A percentile compares a stretch with the other conserved stretches of the same genome.
Conservation (phyloP, 2,113 vertebrate species). For the Barnardius zonarius region DNA sequence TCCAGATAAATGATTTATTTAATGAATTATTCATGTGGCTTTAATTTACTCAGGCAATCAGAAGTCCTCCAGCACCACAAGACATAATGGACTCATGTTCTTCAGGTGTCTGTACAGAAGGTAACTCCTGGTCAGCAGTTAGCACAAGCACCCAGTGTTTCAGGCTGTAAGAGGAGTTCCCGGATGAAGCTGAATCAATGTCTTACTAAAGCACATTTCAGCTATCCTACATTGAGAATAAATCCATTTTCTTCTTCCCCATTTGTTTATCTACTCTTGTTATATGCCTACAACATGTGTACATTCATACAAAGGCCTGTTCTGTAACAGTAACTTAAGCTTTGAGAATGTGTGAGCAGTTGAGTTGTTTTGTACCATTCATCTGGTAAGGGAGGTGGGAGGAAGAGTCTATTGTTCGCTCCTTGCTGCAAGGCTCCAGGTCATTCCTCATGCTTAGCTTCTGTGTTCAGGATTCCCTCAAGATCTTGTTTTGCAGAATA, state of each 20-base stretch:
- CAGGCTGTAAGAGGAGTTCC: background rate
- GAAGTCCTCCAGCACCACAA: background rate
- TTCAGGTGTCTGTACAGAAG: background rate
- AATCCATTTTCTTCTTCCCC: background rate
- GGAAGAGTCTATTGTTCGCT: rapidly evolving
- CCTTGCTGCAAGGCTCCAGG: background rate
- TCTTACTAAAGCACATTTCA: background rate
- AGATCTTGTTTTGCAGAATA: background rate
- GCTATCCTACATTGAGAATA: background rate
- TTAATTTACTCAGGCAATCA: slow-evolving; percentile 20
- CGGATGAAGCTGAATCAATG: background rate
- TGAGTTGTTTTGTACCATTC: background rate
- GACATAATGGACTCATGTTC: background rate
- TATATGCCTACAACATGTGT: background rate
- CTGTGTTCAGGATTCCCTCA: background rate
- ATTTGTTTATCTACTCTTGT: background rate
- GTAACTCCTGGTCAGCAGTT: background rate
- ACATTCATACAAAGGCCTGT: background rate
- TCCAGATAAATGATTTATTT: background rate
- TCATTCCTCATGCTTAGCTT: background rate
- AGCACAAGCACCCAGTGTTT: background rate
- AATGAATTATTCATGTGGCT: background rate
- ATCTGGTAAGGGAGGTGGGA: background rate
- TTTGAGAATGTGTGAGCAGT: background rate
- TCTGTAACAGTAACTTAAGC: background rate